phyloP scores from a whole-genome alignment of 2,797 vertebrate species.

The Takifugu ocellatus region DNA sequence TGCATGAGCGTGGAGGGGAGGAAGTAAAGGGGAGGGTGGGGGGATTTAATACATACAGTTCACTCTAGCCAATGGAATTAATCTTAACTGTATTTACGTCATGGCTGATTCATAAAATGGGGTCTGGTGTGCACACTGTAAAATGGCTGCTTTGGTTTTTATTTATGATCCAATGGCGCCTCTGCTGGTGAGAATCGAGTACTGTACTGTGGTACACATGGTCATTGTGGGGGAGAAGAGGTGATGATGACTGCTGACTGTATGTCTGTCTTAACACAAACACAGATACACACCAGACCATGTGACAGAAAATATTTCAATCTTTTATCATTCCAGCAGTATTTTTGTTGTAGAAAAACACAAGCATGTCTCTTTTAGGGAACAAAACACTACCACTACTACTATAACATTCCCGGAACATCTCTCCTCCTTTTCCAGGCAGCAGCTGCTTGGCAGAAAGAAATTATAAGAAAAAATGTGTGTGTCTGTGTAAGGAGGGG shows the following conservation, averaged over 20 bases:
- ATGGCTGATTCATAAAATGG: slow-evolving; percentile 89
- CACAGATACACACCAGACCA: too few relatives aligned
- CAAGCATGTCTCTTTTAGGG: slow-evolving; percentile 28
- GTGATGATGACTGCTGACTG: slow-evolving; percentile 44
- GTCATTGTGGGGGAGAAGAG: slow-evolving; percentile 65
- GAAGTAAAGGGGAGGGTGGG: too few relatives aligned
- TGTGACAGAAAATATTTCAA: too few relatives aligned
- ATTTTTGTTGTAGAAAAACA: slow-evolving; percentile 31
- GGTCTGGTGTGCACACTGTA: slow-evolving; percentile 70
- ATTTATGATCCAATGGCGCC: slow-evolving; percentile 70
- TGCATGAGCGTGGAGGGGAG: slow-evolving; percentile 11
- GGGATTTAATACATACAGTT: slow-evolving; percentile 17
- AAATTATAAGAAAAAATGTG: slow-evolving; percentile 23
- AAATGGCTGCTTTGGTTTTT: slow-evolving; percentile 77
- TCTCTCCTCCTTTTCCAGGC: slow-evolving; percentile 33
- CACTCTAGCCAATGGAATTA: slow-evolving; percentile 58
- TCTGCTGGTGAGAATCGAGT: slow-evolving; percentile 42
- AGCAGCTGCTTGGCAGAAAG: slow-evolving; percentile 70
- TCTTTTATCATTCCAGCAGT: slow-evolving; percentile 41
- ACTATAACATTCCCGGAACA: slow-evolving; percentile 43
- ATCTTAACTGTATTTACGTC: slow-evolving; percentile 53
- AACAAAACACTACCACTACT: slow-evolving; percentile 31
- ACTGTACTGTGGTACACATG: slow-evolving; percentile 38
- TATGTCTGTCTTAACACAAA: slow-evolving; percentile 10
- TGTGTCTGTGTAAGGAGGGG: slow-evolving; percentile 1